Percentiles rank a stretch among this genome's conserved stretches.
These are phyloP conservation scores for Leptopilina boulardi DNA, from an alignment of 1,140 invertebrate genomes.

Conservation along the genomic window DNA sequence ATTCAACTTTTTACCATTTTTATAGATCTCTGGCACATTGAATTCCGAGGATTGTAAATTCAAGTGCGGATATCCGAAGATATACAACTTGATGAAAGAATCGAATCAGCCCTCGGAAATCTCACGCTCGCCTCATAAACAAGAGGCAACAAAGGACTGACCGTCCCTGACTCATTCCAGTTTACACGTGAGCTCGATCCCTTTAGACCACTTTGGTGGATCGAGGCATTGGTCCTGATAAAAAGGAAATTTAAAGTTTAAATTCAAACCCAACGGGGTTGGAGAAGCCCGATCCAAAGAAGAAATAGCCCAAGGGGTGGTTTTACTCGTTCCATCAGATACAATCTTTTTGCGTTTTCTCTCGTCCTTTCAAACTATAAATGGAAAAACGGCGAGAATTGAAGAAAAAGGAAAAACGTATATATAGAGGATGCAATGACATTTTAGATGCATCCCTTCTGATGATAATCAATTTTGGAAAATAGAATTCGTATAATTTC, in stretches of 20 bases:
- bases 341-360: constrained; percentile 68
- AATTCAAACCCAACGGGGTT: constrained; percentile 63
- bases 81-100: constrained; percentile 59
- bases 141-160: constrained; percentile 73
- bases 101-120: constrained; percentile 66
- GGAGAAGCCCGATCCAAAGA: constrained; percentile 44
- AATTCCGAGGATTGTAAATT: constrained; percentile 20
- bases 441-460: neutral
- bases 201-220: constrained; percentile 64
- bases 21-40: neutral
- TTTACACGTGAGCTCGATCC: constrained; percentile 60
- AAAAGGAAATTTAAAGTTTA: constrained; percentile 75
- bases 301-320: constrained; percentile 53
- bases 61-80: constrained; percentile 50
- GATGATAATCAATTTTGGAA: neutral
- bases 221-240: constrained; percentile 68
- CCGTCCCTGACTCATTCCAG: constrained; percentile 60
- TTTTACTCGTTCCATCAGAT: constrained; percentile 63
- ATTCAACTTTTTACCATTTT: neutral
- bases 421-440: neutral
- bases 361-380: constrained; percentile 49
- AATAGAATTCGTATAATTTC: too few species aligned
- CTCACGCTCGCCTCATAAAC: constrained; percentile 74
- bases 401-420: constrained; percentile 28
- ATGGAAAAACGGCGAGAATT: constrained; percentile 61